These are phyloP conservation scores for Ameiurus melas DNA, from an alignment of 2,113 vertebrate species.

Conservation along the genomic window DNA sequence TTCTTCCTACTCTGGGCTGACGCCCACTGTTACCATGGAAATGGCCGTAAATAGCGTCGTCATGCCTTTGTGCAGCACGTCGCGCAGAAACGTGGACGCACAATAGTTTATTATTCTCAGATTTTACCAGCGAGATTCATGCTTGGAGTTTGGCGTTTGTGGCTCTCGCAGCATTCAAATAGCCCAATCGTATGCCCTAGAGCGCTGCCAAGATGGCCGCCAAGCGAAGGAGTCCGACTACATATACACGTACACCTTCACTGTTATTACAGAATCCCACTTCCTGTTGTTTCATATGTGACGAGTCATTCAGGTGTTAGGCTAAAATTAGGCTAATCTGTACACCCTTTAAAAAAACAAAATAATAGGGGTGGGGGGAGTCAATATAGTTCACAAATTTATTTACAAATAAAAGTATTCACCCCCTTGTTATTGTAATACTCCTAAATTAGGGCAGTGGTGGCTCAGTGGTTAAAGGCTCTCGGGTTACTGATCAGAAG, in stretches of 20 bases:
- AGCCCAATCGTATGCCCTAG: background rate
- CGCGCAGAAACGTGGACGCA: background rate
- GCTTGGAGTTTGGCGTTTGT: background rate
- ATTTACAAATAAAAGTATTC: no score
- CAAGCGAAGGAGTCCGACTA: background rate
- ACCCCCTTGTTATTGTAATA: no score
- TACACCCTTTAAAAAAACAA: background rate
- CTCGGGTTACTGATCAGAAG: no score
- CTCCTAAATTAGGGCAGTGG: no score
- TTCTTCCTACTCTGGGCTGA: background rate
- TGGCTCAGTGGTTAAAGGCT: no score
- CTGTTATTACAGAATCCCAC: background rate
- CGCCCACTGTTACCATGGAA: background rate
- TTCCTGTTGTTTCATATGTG: background rate
- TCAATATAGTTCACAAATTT: no score
- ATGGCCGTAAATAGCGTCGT: background rate
- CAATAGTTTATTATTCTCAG: background rate
- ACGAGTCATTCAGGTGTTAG: background rate
- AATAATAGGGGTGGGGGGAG: no score
- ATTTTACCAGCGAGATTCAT: background rate
- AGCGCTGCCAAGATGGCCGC: background rate
- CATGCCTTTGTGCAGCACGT: background rate
- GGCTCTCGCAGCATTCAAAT: background rate
- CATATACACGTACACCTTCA: background rate
- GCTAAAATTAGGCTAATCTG: background rate